Percentiles rank a stretch among this genome's conserved stretches.
Conservation (phyloP, 2,797 vertebrate species). For the Clarias platycephalus region DNA sequence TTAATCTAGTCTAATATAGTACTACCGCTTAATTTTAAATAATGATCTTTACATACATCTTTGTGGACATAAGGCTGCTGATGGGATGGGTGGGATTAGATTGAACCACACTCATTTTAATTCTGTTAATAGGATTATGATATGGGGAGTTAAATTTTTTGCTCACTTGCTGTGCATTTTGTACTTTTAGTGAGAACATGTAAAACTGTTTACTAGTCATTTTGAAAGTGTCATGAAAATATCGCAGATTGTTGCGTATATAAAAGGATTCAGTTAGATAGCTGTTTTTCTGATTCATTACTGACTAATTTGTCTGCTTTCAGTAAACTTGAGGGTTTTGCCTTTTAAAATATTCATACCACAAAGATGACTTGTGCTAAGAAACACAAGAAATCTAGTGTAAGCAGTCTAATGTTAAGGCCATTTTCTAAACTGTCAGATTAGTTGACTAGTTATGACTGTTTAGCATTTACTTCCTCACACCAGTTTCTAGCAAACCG, state of each 20-base stretch:
- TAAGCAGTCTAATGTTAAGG: background rate
- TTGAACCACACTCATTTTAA: constrained; percentile 34
- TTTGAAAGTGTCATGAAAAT: background rate
- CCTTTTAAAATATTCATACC: background rate
- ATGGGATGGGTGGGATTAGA: constrained; percentile 53
- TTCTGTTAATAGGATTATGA: constrained; percentile 41
- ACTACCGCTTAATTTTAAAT: background rate
- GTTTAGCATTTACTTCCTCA: background rate
- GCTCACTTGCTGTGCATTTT: background rate
- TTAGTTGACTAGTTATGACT: background rate
- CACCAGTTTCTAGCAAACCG: background rate
- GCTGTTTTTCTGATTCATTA: background rate
- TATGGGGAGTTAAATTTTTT: background rate
- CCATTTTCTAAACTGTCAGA: background rate
- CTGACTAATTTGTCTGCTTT: background rate
- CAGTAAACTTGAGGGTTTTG: background rate
- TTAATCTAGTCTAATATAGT: too few species aligned
- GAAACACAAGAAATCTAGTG: too few species aligned
- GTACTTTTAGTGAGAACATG: background rate
- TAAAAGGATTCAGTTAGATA: background rate
- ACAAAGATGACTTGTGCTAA: background rate
- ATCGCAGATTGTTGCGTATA: background rate
- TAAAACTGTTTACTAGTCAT: background rate
- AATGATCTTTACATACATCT: background rate
- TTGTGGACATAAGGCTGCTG: background rate